Conservation (phyloP, 1,140 invertebrate species). For the Drosophila leontia region DNA sequence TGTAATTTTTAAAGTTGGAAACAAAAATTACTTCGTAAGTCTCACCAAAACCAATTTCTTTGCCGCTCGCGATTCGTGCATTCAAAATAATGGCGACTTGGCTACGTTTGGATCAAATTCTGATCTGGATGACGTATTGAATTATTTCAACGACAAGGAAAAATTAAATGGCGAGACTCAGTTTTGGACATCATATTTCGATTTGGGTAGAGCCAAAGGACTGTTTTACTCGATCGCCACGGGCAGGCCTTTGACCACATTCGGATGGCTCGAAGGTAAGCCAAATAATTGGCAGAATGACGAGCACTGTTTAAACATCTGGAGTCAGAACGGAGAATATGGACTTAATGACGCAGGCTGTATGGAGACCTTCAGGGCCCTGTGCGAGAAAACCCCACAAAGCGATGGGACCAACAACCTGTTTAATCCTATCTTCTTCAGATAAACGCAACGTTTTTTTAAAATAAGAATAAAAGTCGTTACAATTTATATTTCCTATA, state of each 20-base stretch:
- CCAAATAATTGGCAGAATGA: not conserved
- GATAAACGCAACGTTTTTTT: too few species aligned
- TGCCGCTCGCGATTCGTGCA: not conserved
- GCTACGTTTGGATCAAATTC: not conserved
- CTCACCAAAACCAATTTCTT: not conserved
- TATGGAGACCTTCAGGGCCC: too few species aligned
- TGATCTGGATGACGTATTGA: not conserved
- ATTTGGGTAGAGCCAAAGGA: not conserved
- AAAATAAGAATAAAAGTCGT: too few species aligned
- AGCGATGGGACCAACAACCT: too few species aligned
- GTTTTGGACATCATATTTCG: not conserved
- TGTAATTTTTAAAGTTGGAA: not conserved
- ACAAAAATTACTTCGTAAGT: not conserved
- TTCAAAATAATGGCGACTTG: not conserved
- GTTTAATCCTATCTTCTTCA: too few species aligned
- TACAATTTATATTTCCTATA: too few species aligned
- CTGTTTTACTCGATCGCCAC: not conserved
- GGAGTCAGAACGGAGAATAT: too few species aligned
- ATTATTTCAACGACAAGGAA: not conserved
- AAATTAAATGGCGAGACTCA: not conserved
- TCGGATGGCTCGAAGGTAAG: not conserved
- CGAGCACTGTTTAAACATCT: conserved; percentile 7
- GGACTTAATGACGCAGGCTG: too few species aligned
- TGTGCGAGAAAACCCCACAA: too few species aligned
- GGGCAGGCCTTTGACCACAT: not conserved